Base-by-base conservation (phyloP, 1,140 invertebrate genomes). In the Adoxophyes honmai region DNA sequence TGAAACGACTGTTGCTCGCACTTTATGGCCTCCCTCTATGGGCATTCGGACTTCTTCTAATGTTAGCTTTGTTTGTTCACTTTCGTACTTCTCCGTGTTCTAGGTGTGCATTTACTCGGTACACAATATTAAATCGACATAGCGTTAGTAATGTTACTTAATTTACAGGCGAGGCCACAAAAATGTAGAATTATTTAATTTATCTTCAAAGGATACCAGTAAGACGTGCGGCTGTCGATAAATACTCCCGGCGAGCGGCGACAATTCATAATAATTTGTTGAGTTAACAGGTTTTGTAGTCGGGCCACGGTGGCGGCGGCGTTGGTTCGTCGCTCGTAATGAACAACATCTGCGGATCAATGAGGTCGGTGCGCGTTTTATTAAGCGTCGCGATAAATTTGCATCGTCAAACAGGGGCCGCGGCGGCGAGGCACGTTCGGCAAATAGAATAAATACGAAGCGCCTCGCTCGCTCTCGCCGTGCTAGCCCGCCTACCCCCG, bases 391-490 rank as follows among this genome's bases (percentile, higher is more conserved):
- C 76, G 75, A 87, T 86, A 84, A 82, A 87, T 86, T 88, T 88
- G 78, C 82, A 88, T 88, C 79, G 70, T 75, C 77, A 86, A 87
- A 81, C 75, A 81, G 70, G 68, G 72, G 58, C 75, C 68, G 66
- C 70, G 61, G 74, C 70, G 70, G 62, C 71, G 73, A 73, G 67
- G 79, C 82, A 86, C 82, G 84, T 87, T 86, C 84, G 66, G 68
- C 78, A 87, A 87, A 87, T 87, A 87, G 79, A 87, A 86, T 86
- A 86, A 87, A 86, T 87, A 84, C 73, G 75, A 70, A 62, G 59
- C 67, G 73, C 72, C 73, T 75, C 69, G 65, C 62, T 68, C 58
- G 64, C 62, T 28, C 21, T 28, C 21, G 21, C 6, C 21, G 21
- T 28, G 21, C 21, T 59, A 42, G 55, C 58, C 56, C 59, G 57